A percentile compares a stretch with the other conserved stretches of the same genome.
Conservation (phyloP, 2,888 invertebrate species). For the Tholera decimalis region DNA sequence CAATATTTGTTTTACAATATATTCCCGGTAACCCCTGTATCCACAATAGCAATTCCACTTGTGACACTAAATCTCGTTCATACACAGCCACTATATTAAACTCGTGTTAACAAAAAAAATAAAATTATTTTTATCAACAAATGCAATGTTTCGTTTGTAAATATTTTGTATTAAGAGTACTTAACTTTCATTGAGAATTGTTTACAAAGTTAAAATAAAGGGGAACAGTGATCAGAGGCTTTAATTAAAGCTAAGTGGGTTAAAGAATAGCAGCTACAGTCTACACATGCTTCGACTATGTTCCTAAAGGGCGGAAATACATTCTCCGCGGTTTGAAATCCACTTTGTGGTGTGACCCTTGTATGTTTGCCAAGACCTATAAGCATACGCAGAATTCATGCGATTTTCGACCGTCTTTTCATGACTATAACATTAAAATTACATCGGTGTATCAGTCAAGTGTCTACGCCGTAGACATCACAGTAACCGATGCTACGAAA, state of each 20-base stretch:
- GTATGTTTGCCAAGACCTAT: slow-evolving; percentile 62
- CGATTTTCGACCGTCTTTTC: slow-evolving; percentile 47
- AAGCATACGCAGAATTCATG: slow-evolving; percentile 48
- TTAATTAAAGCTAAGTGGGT: slow-evolving; percentile 68
- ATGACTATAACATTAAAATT: slow-evolving; percentile 41
- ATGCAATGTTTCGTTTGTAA: slow-evolving; percentile 17
- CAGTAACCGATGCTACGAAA: slow-evolving; percentile 67
- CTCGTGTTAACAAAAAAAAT: slow-evolving; percentile 32
- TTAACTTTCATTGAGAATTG: slow-evolving; percentile 44
- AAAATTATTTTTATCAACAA: slow-evolving; percentile 25
- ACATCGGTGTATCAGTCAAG: slow-evolving; percentile 19
- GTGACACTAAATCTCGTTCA: slow-evolving; percentile 49
- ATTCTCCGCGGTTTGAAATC: slow-evolving; percentile 80
- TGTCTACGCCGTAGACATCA: slow-evolving; percentile 58
- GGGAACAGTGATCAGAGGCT: slow-evolving; percentile 51
- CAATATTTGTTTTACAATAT: slow-evolving; percentile 40
- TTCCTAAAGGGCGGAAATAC: slow-evolving; percentile 75
- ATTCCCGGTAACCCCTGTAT: slow-evolving; percentile 12
- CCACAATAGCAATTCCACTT: slow-evolving; percentile 42
- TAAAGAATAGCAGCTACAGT: slow-evolving; percentile 60
- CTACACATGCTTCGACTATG: slow-evolving; percentile 41
- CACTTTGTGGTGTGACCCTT: slow-evolving; percentile 78
- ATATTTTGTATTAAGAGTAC: slow-evolving; percentile 35
- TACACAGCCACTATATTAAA: slow-evolving; percentile 49
- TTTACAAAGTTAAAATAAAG: slow-evolving; percentile 44